Base-by-base conservation (phyloP, 2,888 invertebrate species). In the Cheiracanthium punctorium region DNA sequence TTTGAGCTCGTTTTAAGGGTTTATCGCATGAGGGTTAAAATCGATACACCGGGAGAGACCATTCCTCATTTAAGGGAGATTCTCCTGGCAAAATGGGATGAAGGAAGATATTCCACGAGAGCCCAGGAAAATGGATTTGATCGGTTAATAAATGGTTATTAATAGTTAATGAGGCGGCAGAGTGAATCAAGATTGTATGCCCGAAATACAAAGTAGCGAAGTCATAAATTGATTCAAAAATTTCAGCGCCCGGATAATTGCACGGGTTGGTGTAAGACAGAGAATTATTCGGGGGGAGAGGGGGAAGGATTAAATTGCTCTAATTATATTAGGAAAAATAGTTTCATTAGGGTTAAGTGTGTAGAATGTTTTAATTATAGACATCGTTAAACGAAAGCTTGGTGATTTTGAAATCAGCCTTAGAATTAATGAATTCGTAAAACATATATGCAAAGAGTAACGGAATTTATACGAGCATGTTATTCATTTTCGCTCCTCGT, bases 11-110 rank as follows among this genome's bases (percentile, higher is more conserved):
- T 73, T 69, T 73, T 70, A 37, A 74, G 77, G 64, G 72, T 73
- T 72, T 79, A 79, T 85, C 70, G 52, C 77, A 74, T 48, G 58
- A 72, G 70, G 82, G 71, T 85, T 74, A 79, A 85, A 37, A 85
- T 85, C 84, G 74, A 85, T 85, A 85, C 64, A 24, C 43, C 28
- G 84, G 84, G 28, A 30, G 37, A 32, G 74, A 69, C 84, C 84
- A 85, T 85, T 85, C 67, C 58, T 1, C 32, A 14, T 32, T n/a
- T 28, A 69, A 24, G 71, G 79, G 84, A 58, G 5, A 17, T 5
- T 20, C 4, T 24, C 24, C 20, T 2, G 73, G 41, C 20, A 71
- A 64, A 52, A 71, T 29, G 1, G n/a, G 30, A 75, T 28, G 2
- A n/a, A 30, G 20, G 84, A 67, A 24, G 58, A 67, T 67, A 48